Base-by-base conservation (phyloP, 2,888 invertebrate genomes). In the Aquatica leii region DNA sequence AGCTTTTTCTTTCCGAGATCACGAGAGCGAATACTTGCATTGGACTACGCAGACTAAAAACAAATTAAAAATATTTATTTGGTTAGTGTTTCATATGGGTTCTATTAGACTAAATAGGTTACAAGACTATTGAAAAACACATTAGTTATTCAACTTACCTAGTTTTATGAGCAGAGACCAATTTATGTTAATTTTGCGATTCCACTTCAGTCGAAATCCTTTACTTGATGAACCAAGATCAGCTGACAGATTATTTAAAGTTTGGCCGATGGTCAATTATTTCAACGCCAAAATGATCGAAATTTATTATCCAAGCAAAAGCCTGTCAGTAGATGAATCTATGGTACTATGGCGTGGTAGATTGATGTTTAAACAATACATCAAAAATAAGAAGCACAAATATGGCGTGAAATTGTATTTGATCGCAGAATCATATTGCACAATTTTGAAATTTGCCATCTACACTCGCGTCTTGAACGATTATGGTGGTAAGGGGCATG, bases 231-330 rank as follows among this genome's bases (percentile, higher is more conserved):
- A n/a, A n/a, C n/a, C n/a, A n/a, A n/a, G n/a, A n/a, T n/a, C n/a
- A n/a, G n/a, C n/a, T n/a, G n/a, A n/a, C n/a, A n/a, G n/a, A n/a
- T n/a, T 46, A 15, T 46, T 8, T 40, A 78, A 79, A 74, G 75
- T 79, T 43, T 67, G 70, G 15, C 70, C 71, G 20, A 21, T 80
- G 14, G 60, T 80, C 11, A 73, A 78, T 64, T 70, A 75, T 71
- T 80, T 81, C 68, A 78, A 77, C 60, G 70, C 73, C 68, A 69
- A 66, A 76, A 62, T 57, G 11, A 5, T n/a, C 17, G 54, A 48
- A 18, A 53, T 71, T 43, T 71, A 68, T 67, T 68, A 69, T 18
- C 67, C 71, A 21, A 62, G 41, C 24, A 64, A 64, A 52, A 43
- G 72, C 21, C 55, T 72, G 3, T 65, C 65, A 11, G 17, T 70